These are phyloP conservation scores for Notothenia rossii DNA, from an alignment of 2,113 vertebrate species.

Conservation along the genomic window DNA sequence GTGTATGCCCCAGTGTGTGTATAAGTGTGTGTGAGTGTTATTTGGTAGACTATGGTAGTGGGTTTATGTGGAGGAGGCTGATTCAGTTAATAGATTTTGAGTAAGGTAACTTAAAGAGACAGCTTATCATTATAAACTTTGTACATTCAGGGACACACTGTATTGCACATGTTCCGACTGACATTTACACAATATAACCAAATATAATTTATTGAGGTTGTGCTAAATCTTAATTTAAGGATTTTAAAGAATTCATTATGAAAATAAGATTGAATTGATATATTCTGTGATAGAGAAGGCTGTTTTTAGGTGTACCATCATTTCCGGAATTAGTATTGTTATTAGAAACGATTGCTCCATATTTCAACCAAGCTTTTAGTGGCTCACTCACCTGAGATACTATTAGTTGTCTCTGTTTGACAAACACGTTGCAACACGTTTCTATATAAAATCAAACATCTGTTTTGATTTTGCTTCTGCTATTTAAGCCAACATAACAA, in stretches of 20 bases:
- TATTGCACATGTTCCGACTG: slow-evolving; percentile 14
- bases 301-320: no score
- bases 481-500: background rate
- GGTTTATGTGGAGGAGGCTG: slow-evolving; percentile 24
- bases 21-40: slow-evolving; percentile 17
- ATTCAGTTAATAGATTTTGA: slow-evolving; percentile 31
- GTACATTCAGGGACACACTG: slow-evolving; percentile 22
- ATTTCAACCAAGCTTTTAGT: no score
- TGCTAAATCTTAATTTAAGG: background rate
- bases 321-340: no score
- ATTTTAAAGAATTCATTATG: no score
- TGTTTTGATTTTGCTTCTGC: background rate
- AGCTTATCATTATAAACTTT: slow-evolving; percentile 40
- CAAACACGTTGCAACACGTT: background rate
- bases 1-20: slow-evolving; percentile 15
- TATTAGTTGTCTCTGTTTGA: no score
- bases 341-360: no score
- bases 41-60: no score
- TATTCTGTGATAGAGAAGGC: no score
- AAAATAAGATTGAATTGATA: no score
- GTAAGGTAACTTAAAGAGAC: slow-evolving; percentile 37
- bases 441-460: background rate
- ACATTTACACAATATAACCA: background rate
- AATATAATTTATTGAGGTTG: background rate
- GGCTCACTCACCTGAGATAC: no score